phyloP scores from a whole-genome alignment of 2,113 vertebrate genomes.

The Argyrosomus japonicus region DNA sequence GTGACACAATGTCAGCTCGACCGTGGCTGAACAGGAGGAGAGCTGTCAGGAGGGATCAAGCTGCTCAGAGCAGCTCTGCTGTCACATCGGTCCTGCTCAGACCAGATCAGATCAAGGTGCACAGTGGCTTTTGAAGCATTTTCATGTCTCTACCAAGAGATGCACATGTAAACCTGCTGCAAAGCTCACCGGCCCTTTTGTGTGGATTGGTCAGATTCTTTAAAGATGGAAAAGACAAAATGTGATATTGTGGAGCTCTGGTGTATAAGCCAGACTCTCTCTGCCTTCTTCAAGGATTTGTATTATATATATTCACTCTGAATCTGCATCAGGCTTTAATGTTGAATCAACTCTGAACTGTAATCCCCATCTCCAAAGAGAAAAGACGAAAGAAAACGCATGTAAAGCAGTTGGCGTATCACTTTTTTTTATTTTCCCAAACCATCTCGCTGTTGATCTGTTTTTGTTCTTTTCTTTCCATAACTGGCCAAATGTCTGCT shows the following conservation, averaged over 20 bases:
- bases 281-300: neutral
- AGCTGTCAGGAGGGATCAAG: slow-evolving; percentile 15
- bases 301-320: neutral
- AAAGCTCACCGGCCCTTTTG: neutral
- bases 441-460: neutral
- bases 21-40: neutral
- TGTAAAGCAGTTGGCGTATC: neutral
- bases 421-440: too few species aligned
- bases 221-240: neutral
- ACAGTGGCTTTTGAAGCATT: neutral
- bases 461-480: neutral
- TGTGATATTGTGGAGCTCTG: too few species aligned
- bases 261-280: neutral
- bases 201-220: neutral
- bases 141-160: neutral
- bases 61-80: neutral
- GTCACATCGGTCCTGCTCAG: slow-evolving; percentile 15
- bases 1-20: slow-evolving; percentile 1
- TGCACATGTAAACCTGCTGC: neutral
- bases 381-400: neutral
- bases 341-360: neutral
- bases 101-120: slow-evolving; percentile 4
- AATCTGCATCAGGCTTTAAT: neutral
- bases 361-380: neutral
- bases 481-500: slow-evolving; percentile 7